Percentiles rank a stretch among this genome's conserved stretches.
These are phyloP conservation scores for Oxygymnocypris stewartii DNA, from an alignment of 2,113 vertebrate genomes.

Conservation along the genomic window DNA sequence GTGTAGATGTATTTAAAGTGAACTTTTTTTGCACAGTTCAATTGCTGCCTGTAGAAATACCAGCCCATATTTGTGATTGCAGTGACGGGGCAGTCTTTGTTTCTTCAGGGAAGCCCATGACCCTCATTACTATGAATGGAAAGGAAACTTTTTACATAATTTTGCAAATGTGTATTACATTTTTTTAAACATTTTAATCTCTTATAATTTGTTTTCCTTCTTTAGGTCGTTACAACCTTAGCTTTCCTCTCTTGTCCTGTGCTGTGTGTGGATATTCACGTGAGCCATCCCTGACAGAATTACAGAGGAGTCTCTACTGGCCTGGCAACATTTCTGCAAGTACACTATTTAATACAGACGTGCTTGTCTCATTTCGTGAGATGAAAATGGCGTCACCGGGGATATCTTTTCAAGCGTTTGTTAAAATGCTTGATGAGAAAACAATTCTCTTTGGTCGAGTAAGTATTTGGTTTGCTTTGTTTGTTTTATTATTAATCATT, in stretches of 20 bases:
- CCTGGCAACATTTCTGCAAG: conserved; percentile 2
- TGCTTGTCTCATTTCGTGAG: neutral
- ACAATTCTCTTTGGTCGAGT: neutral
- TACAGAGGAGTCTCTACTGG: neutral
- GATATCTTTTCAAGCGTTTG: neutral
- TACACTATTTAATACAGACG: neutral
- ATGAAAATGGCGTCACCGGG: conserved; percentile 20
- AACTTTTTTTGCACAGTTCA: no score
- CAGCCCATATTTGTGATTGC: no score
- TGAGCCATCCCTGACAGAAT: neutral
- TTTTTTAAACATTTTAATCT: neutral
- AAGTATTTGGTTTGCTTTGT: no score
- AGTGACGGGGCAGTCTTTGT: neutral
- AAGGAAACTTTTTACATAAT: neutral
- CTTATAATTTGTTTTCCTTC: neutral
- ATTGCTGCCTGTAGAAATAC: no score
- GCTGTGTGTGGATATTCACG: neutral
- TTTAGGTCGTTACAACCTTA: neutral
- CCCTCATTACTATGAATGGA: conserved; percentile 22
- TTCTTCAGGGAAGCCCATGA: conserved; percentile 7
- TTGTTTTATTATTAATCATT: no score
- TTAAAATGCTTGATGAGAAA: conserved; percentile 6
- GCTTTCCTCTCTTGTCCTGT: conserved; percentile 5
- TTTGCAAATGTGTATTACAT: neutral
- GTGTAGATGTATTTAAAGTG: no score